Conservation (phyloP, 2,113 vertebrate genomes). For the Myrmophylax atrothorax region DNA sequence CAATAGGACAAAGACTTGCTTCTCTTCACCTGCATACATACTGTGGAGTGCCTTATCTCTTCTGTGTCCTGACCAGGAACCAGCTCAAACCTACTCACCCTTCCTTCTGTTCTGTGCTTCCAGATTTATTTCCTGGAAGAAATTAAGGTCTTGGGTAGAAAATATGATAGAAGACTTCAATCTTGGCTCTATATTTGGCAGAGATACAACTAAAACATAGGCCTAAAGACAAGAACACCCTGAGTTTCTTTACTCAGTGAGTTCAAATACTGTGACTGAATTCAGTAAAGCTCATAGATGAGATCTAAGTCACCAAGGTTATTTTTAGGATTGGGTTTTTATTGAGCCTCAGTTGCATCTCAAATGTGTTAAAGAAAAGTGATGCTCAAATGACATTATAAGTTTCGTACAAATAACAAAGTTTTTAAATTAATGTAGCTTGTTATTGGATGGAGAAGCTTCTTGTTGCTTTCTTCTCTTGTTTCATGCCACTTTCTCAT, state of each 20-base stretch:
- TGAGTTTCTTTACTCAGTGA: not conserved
- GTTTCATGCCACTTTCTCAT: not conserved
- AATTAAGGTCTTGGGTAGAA: not conserved
- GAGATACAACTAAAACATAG: not conserved
- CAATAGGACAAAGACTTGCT: not conserved
- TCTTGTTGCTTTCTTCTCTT: not conserved
- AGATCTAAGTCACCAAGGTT: not conserved
- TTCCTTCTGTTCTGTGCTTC: not conserved
- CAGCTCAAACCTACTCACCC: fast-evolving
- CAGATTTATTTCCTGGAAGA: not conserved
- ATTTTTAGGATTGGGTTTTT: not conserved
- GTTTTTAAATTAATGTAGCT: not conserved
- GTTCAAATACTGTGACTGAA: not conserved
- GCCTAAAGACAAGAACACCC: not conserved
- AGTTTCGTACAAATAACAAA: not conserved
- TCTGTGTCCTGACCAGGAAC: not conserved
- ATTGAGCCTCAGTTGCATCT: not conserved
- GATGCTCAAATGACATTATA: not conserved
- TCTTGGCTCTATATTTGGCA: not conserved
- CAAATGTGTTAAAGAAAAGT: not conserved
- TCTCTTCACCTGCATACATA: not conserved
- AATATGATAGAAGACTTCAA: not conserved
- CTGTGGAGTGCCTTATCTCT: not conserved
- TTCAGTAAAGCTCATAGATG: not conserved
- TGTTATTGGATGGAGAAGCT: not conserved